Base-by-base conservation (phyloP, 2,888 invertebrate species). In the Cynaeus angustus region DNA sequence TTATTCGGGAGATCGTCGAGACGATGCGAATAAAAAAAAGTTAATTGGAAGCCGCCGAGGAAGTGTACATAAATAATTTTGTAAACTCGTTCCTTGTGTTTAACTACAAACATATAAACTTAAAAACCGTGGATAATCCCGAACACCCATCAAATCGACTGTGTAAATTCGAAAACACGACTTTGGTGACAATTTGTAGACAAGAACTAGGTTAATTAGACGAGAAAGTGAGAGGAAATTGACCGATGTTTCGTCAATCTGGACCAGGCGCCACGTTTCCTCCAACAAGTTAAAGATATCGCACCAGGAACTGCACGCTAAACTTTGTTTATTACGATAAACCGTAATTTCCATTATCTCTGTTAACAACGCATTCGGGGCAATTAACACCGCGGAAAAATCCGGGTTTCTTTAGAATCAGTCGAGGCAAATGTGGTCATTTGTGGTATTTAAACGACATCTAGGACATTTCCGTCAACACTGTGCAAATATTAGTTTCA, bases 31-130 rank as follows among this genome's bases (percentile, higher is more conserved):
- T n/a, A 10, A 38, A 55, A 55, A 52, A 55, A 55, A 55, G 37
- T 55, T 55, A 33, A 55, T 55, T 37, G 55, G 55, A 55, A 55
- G 53, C 55, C 37, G 38, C 55, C 37, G 16, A 55, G 55, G 55
- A 37, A 55, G 30, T 55, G 55, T 55, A 33, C n/a, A 33, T 33
- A 55, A 55, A 55, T 55, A 55, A 55, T 37, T 55, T 55, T 14
- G 12, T 55, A 55, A 55, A 55, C 38, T 55, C 55, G 55, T 55
- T 55, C 16, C 55, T 38, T 33, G 37, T 37, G 9, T 55, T 55
- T 38, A 50, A 28, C 50, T 50, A 50, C 30, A 50, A 50, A 50
- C 28, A 50, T 21, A 21, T 48, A 48, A 48, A 48, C 3, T 16
- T 16, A 14, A 48, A 10, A 50, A 21, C 50, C 50, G 30, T 50